Percentiles rank a stretch among this genome's conserved stretches.
phyloP scores from a whole-genome alignment of 1,140 invertebrate genomes.

The Caenorhabditis brenneri region DNA sequence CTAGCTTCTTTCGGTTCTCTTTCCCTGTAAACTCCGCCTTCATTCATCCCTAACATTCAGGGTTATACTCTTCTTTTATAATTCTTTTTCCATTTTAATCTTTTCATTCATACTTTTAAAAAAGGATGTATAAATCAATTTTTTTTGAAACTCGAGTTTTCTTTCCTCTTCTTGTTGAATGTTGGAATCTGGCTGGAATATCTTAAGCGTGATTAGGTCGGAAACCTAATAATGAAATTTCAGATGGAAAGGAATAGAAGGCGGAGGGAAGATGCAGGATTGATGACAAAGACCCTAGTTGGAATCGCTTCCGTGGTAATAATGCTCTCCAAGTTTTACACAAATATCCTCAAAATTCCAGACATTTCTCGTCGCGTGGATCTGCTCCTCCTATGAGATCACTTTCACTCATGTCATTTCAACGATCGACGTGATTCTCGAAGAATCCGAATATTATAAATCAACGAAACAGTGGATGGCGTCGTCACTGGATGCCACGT shows the following conservation, averaged over 20 bases:
- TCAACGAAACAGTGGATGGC: constrained; percentile 26
- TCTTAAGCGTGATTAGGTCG: not conserved
- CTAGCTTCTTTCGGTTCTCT: not conserved
- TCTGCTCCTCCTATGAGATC: constrained; percentile 18
- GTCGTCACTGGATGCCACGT: not conserved
- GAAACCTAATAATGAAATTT: not conserved
- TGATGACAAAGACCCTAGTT: constrained; percentile 11
- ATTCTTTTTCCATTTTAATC: not conserved
- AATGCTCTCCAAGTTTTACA: not conserved
- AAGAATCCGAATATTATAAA: constrained; percentile 36
- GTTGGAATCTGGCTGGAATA: constrained; percentile 31
- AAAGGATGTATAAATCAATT: constrained; percentile 23
- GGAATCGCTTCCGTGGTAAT: not conserved
- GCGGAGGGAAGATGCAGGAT: not conserved
- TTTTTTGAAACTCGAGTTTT: not conserved
- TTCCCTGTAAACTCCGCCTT: no score
- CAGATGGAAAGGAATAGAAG: constrained; percentile 17
- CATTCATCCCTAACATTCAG: no score
- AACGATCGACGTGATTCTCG: constrained; percentile 21
- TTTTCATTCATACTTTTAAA: no score
- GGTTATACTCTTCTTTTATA: not conserved
- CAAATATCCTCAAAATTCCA: not conserved
- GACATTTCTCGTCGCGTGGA: not conserved
- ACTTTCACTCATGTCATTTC: constrained; percentile 12
- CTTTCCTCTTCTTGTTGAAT: not conserved